Conservation (phyloP, 2,797 vertebrate genomes). For the Petrocephalus sullivani region DNA sequence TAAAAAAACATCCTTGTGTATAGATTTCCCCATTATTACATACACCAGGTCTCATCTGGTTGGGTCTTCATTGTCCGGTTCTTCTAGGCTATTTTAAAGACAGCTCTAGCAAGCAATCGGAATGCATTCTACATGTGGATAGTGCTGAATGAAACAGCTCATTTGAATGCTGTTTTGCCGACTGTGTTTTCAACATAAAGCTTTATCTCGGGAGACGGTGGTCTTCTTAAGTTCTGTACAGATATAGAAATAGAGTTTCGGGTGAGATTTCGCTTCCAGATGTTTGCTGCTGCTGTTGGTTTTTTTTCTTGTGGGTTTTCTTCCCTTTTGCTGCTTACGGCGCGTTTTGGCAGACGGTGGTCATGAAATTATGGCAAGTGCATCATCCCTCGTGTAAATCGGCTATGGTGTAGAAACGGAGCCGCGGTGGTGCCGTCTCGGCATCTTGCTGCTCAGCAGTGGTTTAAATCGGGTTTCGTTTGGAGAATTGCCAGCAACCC, state of each 20-base stretch:
- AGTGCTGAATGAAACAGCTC: slow-evolving; percentile 85
- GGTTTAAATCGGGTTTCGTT: slow-evolving; percentile 66
- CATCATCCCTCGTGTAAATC: slow-evolving; percentile 55
- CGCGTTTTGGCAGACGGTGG: slow-evolving; percentile 61
- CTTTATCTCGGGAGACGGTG: slow-evolving; percentile 29
- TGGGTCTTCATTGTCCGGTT: slow-evolving; percentile 55
- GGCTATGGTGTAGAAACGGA: slow-evolving; percentile 58
- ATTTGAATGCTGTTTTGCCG: slow-evolving; percentile 58
- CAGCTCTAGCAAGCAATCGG: slow-evolving; percentile 63
- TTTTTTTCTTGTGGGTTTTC: not conserved
- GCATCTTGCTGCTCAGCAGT: slow-evolving; percentile 55
- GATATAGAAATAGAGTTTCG: slow-evolving; percentile 58
- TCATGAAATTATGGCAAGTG: slow-evolving; percentile 64
- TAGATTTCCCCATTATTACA: slow-evolving; percentile 50
- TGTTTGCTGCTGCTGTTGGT: slow-evolving; percentile 37
- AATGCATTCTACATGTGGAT: slow-evolving; percentile 56
- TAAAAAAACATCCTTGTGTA: slow-evolving; percentile 51
- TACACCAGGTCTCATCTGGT: slow-evolving; percentile 53
- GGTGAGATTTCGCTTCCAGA: slow-evolving; percentile 59
- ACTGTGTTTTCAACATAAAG: slow-evolving; percentile 58
- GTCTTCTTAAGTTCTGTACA: slow-evolving; percentile 63
- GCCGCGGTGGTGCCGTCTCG: slow-evolving; percentile 50
- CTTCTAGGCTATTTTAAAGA: slow-evolving; percentile 46
- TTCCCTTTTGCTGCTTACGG: slow-evolving; percentile 52
- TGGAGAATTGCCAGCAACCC: slow-evolving; percentile 80